phyloP scores from a whole-genome alignment of 2,797 vertebrate species.

The Parauchenoglanis punctatus region DNA sequence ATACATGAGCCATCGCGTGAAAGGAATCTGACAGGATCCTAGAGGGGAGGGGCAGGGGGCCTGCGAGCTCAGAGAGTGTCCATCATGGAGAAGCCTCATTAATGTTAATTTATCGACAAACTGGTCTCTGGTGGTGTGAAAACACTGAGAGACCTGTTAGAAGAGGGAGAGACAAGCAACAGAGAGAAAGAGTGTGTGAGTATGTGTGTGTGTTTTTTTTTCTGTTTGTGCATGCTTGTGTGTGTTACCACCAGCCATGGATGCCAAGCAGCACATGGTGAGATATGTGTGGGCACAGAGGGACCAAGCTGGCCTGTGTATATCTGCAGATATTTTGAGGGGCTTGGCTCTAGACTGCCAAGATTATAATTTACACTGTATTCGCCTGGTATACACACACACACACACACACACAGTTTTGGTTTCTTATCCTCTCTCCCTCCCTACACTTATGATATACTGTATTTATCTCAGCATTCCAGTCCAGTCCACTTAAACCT shows the following conservation, averaged over 20 bases:
- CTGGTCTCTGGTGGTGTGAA: slow-evolving; percentile 3
- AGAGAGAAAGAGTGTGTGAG: neutral
- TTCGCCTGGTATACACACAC: slow-evolving; percentile 16
- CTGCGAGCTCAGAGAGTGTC: slow-evolving; percentile 41
- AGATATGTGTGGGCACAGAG: slow-evolving; percentile 47
- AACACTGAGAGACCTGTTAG: slow-evolving; percentile 34
- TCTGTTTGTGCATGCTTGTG: slow-evolving; percentile 20
- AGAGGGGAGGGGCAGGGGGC: neutral
- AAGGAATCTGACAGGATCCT: slow-evolving; percentile 44
- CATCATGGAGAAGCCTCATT: slow-evolving; percentile 40
- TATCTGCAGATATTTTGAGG: slow-evolving; percentile 40
- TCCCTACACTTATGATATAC: slow-evolving; percentile 34
- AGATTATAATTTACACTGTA: slow-evolving; percentile 44
- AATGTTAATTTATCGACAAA: slow-evolving; percentile 55
- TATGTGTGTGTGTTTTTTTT: slow-evolving; percentile 6
- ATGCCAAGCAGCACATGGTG: slow-evolving; percentile 50
- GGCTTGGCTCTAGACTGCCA: slow-evolving; percentile 32
- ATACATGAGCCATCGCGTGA: slow-evolving; percentile 51
- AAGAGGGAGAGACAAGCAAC: neutral
- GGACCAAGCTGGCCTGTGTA: slow-evolving; percentile 37
- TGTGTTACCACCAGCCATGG: slow-evolving; percentile 35
- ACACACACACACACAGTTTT: slow-evolving; percentile 6
- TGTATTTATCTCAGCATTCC: slow-evolving; percentile 50
- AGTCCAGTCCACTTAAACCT: slow-evolving; percentile 44
- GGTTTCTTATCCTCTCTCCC: neutral